Base-by-base conservation (phyloP, 2,888 invertebrate species). In the Crioceris asparagi region DNA sequence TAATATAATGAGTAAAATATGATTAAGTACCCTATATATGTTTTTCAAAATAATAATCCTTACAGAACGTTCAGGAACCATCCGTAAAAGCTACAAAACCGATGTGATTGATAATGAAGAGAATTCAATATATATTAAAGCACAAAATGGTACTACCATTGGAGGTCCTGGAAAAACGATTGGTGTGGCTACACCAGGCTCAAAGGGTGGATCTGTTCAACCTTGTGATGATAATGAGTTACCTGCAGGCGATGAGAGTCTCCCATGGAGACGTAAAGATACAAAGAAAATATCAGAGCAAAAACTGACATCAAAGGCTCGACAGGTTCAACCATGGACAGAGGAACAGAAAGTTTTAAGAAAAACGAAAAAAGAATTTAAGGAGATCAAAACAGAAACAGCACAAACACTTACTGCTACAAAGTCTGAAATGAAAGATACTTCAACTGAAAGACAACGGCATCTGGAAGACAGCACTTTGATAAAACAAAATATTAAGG, bases 291-390 rank as follows among this genome's bases (percentile, higher is more conserved):
- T 40, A 40, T 16, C 26, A 16, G 25, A 14, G 34, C 25, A 6
- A 44, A 45, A 38, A 40, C 29, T 26, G 38, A 40, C 18, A 17
- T 29, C 19, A 11, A 27, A 29, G 17, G 32, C 45, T 23, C 49
- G 47, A 38, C 54, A 56, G 29, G 55, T 65, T 32, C 65, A 71
- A 52, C 71, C 75, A 7, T 75, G 75, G 76, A 83, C 75, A 3
- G 71, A 81, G 52, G 77, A 83, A 61, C 69, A 72, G 46, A 67
- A 76, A 11, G 65, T 59, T 26, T 55, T 77, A 17, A 77, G 75
- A 48, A 67, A 64, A 50, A 59, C 62, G 1, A 66, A 41, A 55
- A 55, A 48, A 49, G 60, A 62, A 32, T 57, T 15, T 27, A 15
- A 27, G 4, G 27, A 27, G 10, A 14, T 15, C 4, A 12, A 15